phyloP scores from a whole-genome alignment of 1,140 invertebrate species.

The Sitobion miscanthi region DNA sequence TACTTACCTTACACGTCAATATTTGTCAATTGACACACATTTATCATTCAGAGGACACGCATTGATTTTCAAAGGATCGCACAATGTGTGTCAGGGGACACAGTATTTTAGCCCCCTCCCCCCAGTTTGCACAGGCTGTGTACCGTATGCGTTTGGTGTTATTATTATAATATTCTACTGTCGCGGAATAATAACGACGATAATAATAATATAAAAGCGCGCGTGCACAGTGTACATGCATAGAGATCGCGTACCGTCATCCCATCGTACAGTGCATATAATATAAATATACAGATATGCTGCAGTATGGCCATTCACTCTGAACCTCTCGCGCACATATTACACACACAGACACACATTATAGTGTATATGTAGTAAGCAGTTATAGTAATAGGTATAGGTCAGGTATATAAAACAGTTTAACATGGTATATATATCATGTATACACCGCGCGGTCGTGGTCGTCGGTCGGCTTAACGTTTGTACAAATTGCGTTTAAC shows the following conservation, averaged over 20 bases:
- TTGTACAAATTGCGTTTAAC: conserved; percentile 4
- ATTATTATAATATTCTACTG: background rate
- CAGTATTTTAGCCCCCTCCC: too few species aligned
- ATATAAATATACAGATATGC: background rate
- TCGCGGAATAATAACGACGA: background rate
- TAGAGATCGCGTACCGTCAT: background rate
- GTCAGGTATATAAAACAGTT: background rate
- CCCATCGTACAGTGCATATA: background rate
- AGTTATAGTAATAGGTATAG: conserved; percentile 1
- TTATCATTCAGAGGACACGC: too few species aligned
- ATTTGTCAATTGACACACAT: too few species aligned
- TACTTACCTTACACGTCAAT: too few species aligned
- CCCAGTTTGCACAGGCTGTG: background rate
- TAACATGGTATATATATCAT: background rate
- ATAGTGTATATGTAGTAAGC: background rate
- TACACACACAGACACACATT: background rate
- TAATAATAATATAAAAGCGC: background rate
- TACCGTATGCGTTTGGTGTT: background rate
- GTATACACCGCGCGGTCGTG: background rate
- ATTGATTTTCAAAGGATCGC: too few species aligned
- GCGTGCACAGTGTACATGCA: too few species aligned
- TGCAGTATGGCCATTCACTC: background rate
- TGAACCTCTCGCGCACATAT: background rate
- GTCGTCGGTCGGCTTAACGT: background rate
- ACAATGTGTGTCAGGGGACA: too few species aligned